Evolutionary conservation across 2,888 invertebrate species (phyloP).

Genomic region (Trypoxylon attenuatum): DNA sequence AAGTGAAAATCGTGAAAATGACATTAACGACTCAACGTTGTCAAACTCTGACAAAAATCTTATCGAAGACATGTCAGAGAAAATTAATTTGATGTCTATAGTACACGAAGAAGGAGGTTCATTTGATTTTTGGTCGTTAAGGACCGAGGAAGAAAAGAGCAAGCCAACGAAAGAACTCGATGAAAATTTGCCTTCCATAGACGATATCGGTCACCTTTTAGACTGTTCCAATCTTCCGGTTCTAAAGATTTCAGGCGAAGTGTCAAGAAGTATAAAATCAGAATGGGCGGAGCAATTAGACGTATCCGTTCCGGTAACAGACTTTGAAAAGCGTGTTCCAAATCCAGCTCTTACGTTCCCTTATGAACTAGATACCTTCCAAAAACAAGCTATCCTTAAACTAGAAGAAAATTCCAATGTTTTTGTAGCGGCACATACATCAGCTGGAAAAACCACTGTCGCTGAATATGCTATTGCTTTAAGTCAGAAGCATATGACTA

Average conservation of each 20-base stretch:
- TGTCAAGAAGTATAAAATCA: slow-evolving; percentile 75
- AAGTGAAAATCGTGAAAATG: slow-evolving; percentile 8
- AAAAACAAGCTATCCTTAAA: slow-evolving; percentile 96
- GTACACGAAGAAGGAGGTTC: slow-evolving; percentile 79
- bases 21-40: no score
- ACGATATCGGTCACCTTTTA: slow-evolving; percentile 62
- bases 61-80: slow-evolving; percentile 65
- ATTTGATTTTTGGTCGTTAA: slow-evolving; percentile 73
- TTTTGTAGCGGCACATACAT: slow-evolving; percentile 99
- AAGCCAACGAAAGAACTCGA: slow-evolving; percentile 21
- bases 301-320: slow-evolving; percentile 85
- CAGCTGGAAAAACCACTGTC: slow-evolving; percentile 98
- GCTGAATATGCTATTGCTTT: slow-evolving; percentile 99
- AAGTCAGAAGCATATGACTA: slow-evolving; percentile 92
- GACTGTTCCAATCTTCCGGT: slow-evolving; percentile 77
- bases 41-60: slow-evolving; percentile 17
- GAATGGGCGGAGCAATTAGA: slow-evolving; percentile 94
- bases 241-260: slow-evolving; percentile 80
- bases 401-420: slow-evolving; percentile 96
- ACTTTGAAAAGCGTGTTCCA: slow-evolving; percentile 88
- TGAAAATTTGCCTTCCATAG: slow-evolving; percentile 48
- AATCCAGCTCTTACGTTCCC: slow-evolving; percentile 89
- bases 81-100: slow-evolving; percentile 79
- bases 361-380: slow-evolving; percentile 97
- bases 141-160: slow-evolving; percentile 16